phyloP scores from a whole-genome alignment of 2,113 vertebrate genomes.

The Lota lota region DNA sequence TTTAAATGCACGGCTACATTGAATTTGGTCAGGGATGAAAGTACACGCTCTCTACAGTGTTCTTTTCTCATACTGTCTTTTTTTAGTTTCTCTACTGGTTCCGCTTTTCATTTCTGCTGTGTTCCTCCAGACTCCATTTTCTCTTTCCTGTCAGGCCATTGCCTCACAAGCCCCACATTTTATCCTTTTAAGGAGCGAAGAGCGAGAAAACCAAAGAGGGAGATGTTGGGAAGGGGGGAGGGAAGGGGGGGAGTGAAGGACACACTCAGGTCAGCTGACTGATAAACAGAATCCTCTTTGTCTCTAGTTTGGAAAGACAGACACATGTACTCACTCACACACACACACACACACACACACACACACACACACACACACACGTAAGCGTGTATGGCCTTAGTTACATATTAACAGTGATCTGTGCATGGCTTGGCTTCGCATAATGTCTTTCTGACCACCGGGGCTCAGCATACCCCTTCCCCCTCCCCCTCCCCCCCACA shows the following conservation, averaged over 20 bases:
- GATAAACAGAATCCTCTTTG: constrained; percentile 69
- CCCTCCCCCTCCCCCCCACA: background rate
- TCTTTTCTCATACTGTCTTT: background rate
- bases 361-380: constrained; percentile 21
- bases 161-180: constrained; percentile 37
- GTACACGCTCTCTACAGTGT: background rate
- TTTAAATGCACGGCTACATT: constrained; percentile 21
- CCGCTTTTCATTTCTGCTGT: background rate
- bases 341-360: constrained; percentile 26
- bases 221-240: constrained; percentile 21
- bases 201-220: background rate
- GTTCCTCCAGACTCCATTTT: constrained; percentile 7
- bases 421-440: constrained; percentile 54
- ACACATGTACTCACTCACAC: constrained; percentile 2
- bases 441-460: constrained; percentile 24
- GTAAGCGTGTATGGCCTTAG: constrained; percentile 20
- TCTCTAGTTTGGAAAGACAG: constrained; percentile 19
- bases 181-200: constrained; percentile 69
- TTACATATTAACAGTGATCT: constrained; percentile 62
- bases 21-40: constrained; percentile 18
- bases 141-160: constrained; percentile 16
- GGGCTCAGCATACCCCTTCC: background rate
- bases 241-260: constrained; percentile 36
- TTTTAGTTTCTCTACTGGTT: too few relatives aligned
- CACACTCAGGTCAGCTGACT: constrained; percentile 56